Base-by-base conservation (phyloP, 2,113 vertebrate species). In the Macroglossus sobrinus region DNA sequence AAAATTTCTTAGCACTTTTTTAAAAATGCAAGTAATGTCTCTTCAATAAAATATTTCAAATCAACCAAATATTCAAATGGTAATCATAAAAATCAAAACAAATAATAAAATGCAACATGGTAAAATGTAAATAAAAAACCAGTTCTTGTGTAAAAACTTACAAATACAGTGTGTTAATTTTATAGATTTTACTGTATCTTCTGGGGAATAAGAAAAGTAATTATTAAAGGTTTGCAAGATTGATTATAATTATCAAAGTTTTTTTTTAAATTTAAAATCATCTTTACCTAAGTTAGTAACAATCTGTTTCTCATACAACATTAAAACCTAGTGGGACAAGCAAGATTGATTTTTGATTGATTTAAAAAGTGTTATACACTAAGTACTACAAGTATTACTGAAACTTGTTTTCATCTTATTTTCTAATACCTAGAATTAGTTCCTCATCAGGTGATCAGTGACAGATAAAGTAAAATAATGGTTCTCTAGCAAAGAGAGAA, bases 51-150 rank as follows among this genome's bases (percentile, higher is more conserved):
- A 86, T 50, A 85, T 43, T 59, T 71, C 63, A n/a, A 93, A 28
- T 0, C 24, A 24, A 90, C 85, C 28, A 87, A 91, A 94, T 89
- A 84, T 78, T 76, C 45, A 89, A 93, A 84, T 43, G 43, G 6
- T 84, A 93, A 80, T 30, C 22, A 1, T 28, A 97, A 74, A 24
- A 75, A 74, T 75, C 38, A 91, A 96, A 75, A 87, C 6, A 94
- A 90, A 53, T 26, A 89, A 91, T 59, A 72, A 91, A 80, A 75
- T 88, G 30, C 43, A 97, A 72, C 13, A 47, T 63, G 1, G 3
- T 91, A 89, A 93, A 94, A n/a, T 30, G 79, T 35, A 91, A 89
- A 82, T 30, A 86, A 12, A 94, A 95, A 95, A 93, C 69, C 45
- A 10, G 45, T 50, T 87, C 7, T 71, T 72, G 53, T 75, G 30